Base-by-base conservation (phyloP, 2,797 vertebrate genomes). In the Emys orbicularis region DNA sequence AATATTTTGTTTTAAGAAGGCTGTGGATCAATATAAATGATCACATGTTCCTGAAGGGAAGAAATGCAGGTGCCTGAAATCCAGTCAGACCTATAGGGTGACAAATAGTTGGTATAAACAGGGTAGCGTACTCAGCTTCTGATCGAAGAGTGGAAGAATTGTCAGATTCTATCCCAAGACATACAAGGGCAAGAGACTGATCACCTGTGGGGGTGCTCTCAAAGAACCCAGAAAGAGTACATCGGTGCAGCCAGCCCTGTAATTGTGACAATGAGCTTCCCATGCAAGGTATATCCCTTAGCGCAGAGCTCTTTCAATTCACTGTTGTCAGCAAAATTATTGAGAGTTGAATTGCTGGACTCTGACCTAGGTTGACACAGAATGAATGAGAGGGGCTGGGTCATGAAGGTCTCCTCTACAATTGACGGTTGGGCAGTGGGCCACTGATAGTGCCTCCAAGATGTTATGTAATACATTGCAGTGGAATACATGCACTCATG, bases 261-360 rank as follows among this genome's bases (percentile, higher is more conserved):
- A 92, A n/a, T 81, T 52, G 68, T 25, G 50, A 88, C 23, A 27
- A 50, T 76, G 56, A 61, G 19, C 34, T 93, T 94, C 93, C 87
- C 0, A 0, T 50, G 92, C 83, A 95, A 74, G 65, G 90, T 53
- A 13, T 0, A 0, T 85, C 79, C 76, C 85, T 90, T 79, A 77
- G 91, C 93, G 86, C 61, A 85, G 34, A 86, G 61, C n/a, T 84
- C 44, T 86, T 89, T 74, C 84, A 89, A 92, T 91, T 91, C 93
- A 95, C 89, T 96, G 95, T 92, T 95, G 91, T 88, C 93, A 95
- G 80, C 19, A 72, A 92, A 94, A 96, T 92, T 92, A 87, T 18
- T 34, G 34, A 87, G 49, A 52, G 50, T 79, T 94, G 65, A 93
- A 83, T 84, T 95, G 11, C 83, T 96, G 86, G 80, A 87, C 31